phyloP scores from a whole-genome alignment of 1,140 invertebrate species.

The Drosophila quadrilineata region DNA sequence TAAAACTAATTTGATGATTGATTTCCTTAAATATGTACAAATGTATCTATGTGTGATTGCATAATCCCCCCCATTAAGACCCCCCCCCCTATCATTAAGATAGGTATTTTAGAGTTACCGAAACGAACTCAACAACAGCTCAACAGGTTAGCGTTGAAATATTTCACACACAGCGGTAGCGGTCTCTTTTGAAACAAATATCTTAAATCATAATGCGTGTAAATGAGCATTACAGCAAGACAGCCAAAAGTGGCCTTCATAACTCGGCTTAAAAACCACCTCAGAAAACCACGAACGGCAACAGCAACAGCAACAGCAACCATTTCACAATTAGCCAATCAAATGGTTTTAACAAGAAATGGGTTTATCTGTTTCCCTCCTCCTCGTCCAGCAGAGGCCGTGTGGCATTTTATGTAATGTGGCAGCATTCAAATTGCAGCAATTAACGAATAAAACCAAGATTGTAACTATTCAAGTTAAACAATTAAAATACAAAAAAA shows the following conservation, averaged over 20 bases:
- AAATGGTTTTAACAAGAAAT: conserved; percentile 43
- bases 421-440: conserved; percentile 49
- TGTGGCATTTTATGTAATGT: conserved; percentile 56
- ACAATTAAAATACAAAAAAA: conserved; percentile 37
- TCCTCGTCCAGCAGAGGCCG: too few species aligned
- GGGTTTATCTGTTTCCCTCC: not conserved
- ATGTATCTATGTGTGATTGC: too few species aligned
- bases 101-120: too few species aligned
- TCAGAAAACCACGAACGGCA: conserved; percentile 1
- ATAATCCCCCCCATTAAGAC: not conserved
- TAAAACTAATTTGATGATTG: not conserved
- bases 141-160: conserved; percentile 17
- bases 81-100: not conserved
- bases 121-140: not conserved
- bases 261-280: conserved; percentile 4
- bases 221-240: conserved; percentile 67
- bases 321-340: conserved; percentile 65
- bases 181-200: conserved; percentile 43
- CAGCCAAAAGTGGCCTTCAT: conserved; percentile 61
- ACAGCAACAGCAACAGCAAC: conserved; percentile 25
- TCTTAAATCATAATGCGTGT: conserved; percentile 58
- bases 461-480: conserved; percentile 42
- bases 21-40: conserved; percentile 4
- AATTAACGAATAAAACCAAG: conserved; percentile 62
- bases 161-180: conserved; percentile 63